Base-by-base conservation (phyloP, 2,797 vertebrate species). In the Leucoraja ocellata region DNA sequence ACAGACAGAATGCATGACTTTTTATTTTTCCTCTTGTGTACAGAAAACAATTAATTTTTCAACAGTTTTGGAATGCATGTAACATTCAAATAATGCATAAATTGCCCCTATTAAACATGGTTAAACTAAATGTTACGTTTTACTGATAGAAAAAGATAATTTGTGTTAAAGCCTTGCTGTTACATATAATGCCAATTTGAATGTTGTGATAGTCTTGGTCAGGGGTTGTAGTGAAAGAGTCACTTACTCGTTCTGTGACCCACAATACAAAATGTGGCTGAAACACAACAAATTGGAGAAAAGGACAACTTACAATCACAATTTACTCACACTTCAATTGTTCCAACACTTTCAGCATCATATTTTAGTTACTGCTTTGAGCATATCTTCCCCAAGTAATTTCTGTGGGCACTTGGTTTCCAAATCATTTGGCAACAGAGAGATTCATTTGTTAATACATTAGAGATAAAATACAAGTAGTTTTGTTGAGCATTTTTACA, bases 371-470 rank as follows among this genome's bases (percentile, higher is more conserved):
- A 54, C 46, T 54, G 46, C 46, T 54, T 5, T 54, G 46, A 54
- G 46, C 46, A 54, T 3, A 54, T 54, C 46, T 54, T 54, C 58
- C 71, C 71, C 90, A 94, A 95, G 95, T 94, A 96, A 93, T 94
- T 94, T 94, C 94, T 95, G 94, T 96, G 97, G 97, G 97, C 97
- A 98, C 97, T 98, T 98, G 96, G 96, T 96, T 84, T 97, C 97
- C 96, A 94, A 96, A 92, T 54, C 36, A 58, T 96, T 98, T 97
- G 97, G 97, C 98, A 97, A 97, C 95, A 97, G 65, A 68, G 23
- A 74, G 95, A 96, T 96, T 95, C 90, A 92, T 92, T 92, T 92
- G 68, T 92, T 92, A 92, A 92, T 92, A 76, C 90, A 92, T 92
- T 76, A 84, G 81, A 88, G 90, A 92, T 74, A 92, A 92, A 92